Base-by-base conservation (phyloP, 92 coral and sea anemone species). In the Isaurus tuberculatus region DNA sequence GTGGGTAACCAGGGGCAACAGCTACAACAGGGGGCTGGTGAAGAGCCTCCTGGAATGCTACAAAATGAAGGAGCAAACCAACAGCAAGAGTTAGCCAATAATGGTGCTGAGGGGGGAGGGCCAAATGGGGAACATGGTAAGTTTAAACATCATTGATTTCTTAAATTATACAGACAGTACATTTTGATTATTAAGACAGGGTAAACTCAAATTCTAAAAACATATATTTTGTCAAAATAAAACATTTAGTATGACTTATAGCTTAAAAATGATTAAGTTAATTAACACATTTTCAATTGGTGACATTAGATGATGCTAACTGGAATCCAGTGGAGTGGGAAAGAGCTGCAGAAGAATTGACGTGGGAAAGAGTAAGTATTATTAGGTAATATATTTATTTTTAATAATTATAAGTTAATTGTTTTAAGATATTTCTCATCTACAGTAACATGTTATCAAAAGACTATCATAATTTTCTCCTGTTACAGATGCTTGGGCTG, bases 301-400 rank as follows among this genome's bases (percentile, higher is more conserved):
- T 63, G 34, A 20, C 8, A 19, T 14, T 37, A 95, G 98, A 95
- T 88, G 98, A 95, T 36, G 92, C 86, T 81, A 95, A 95, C 80
- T 95, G 98, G 98, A 93, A 95, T 83, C 98, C 98, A 34, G 94
- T 94, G 19, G 98, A 95, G 16, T 95, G 98, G 98, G 98, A 95
- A 33, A 91, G 98, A 86, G 98, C 98, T 26, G 98, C 98, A 30
- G 98, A 95, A 72, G 98, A 95, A 48, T 90, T 95, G 13, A 95
- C 98, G 2, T 95, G 98, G 98, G 98, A 95, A 86, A 91, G 98
- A 71, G 98, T 95, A 30, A 87, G 98, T 69, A 46, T 46, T 20
- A 16, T 13, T 5, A 40, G n/a, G n/a, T n/a, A 40, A 40, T 40
- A 0, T 25, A 3, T 2, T 20, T 36, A 27, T 4, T 22, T 26